Base-by-base conservation (phyloP, 1,140 invertebrate species). In the Uloborus diversus region DNA sequence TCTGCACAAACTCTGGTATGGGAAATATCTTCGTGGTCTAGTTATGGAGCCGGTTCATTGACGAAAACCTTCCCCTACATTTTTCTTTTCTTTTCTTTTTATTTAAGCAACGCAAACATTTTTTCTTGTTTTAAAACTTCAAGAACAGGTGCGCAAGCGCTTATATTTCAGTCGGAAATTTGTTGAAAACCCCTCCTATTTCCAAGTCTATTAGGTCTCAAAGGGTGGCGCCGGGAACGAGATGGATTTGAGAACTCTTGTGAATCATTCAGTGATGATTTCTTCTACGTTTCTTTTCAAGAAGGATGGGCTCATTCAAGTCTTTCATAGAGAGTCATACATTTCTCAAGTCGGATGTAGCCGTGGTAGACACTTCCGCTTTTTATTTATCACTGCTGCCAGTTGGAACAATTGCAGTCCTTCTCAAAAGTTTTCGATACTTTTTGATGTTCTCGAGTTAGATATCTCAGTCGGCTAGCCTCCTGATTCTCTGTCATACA, bases 331-430 rank as follows among this genome's bases (percentile, higher is more conserved):
- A 33, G 57, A 37, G 30, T 57, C 68, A 68, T 70, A 70, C 68
- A 51, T 70, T 57, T 70, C 27, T 20, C 32, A 53, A 30, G 51
- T 51, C 68, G 68, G 68, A 57, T 56, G 68, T 33, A 56, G 30
- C 51, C 49, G 49, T 32, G 51, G 68, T 70, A 17, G 20, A 33
- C 25, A 35, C 51, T 70, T 70, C 53, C 68, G 32, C 33, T 70
- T 70, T 28, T 51, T 70, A 70, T 70, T 70, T 70, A 57, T 70
- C 68, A 70, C 53, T 70, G 56, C 68, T 70, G 68, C 68, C 51
- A 70, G 28, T 57, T 70, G 51, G 53, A 70, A 70, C 68, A 70
- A 70, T 70, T 70, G 51, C 27, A 47, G 49, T 70, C 30, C 11
- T 25, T 32, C 33, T 70, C 68, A 57, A 70, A 57, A 70, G 28